Percentiles rank a stretch among this genome's conserved stretches.
These are phyloP conservation scores for Drosophila niveifrons DNA, from an alignment of 2,888 invertebrate species.

Conservation along the genomic window DNA sequence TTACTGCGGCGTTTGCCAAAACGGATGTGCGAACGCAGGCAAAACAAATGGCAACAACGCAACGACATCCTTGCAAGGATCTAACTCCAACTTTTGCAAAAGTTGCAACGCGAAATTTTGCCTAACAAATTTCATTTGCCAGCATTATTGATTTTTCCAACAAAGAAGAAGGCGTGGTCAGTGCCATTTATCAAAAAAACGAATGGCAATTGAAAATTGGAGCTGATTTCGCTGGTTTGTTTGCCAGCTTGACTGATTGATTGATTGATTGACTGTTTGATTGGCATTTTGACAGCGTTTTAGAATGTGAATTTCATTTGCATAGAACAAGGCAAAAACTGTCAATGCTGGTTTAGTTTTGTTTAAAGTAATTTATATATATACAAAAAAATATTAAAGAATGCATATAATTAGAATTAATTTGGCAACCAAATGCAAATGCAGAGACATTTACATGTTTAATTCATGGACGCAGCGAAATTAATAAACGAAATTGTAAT, in stretches of 20 bases:
- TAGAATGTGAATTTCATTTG: slow-evolving; percentile 16
- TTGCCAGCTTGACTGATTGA: slow-evolving; percentile 45
- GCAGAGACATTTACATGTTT: neutral
- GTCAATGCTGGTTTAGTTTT: neutral
- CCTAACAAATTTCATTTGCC: neutral
- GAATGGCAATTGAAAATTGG: slow-evolving; percentile 55
- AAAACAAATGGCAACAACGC: slow-evolving; percentile 51
- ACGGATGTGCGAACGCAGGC: slow-evolving; percentile 66
- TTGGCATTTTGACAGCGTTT: slow-evolving; percentile 23
- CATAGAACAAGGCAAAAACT: neutral
- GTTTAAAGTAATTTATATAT: too few species aligned
- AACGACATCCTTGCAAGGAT: slow-evolving; percentile 37
- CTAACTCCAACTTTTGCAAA: neutral
- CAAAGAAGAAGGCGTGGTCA: slow-evolving; percentile 5
- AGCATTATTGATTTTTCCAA: slow-evolving; percentile 8
- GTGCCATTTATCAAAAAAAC: slow-evolving; percentile 25
- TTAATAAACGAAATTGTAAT: slow-evolving; percentile 1
- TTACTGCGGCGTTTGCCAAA: slow-evolving; percentile 74
- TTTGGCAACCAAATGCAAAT: neutral
- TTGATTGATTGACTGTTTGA: slow-evolving; percentile 1
- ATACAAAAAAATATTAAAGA: too few species aligned
- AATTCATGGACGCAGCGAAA: neutral
- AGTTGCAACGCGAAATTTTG: slow-evolving; percentile 10
- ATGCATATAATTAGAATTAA: too few species aligned
- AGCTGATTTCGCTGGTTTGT: slow-evolving; percentile 4